Evolutionary conservation across 2,113 vertebrate species (phyloP).

Genomic region (Sturnus vulgaris): DNA sequence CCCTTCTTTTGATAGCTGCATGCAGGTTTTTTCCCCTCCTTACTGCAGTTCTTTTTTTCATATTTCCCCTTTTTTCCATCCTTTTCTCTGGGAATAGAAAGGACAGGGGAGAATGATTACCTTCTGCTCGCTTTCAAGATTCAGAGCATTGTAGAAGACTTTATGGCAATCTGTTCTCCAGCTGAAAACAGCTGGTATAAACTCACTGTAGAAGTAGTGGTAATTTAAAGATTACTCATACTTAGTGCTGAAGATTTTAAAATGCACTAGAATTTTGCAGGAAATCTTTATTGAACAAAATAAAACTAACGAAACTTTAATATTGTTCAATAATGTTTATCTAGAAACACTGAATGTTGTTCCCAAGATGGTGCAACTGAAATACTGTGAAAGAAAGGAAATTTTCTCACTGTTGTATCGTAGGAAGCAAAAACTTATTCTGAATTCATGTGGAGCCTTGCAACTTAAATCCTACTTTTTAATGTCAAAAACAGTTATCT

Average conservation of each 20-base stretch:
- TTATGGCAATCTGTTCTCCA: constrained; percentile 15
- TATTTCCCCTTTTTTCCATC: not conserved
- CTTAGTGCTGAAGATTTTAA: not conserved
- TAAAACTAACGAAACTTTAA: not conserved
- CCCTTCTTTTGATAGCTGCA: not conserved
- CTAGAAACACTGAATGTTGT: not conserved
- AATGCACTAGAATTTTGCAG: not conserved
- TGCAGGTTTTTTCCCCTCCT: not conserved
- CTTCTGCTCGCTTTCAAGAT: not conserved
- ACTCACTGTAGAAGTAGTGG: not conserved
- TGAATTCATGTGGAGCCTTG: not conserved
- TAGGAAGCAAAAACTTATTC: not conserved
- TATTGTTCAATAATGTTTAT: not conserved
- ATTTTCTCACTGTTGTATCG: not conserved
- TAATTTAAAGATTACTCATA: not conserved
- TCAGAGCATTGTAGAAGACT: not conserved
- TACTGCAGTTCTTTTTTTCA: not conserved
- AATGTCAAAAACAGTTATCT: not conserved
- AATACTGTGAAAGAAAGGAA: not conserved
- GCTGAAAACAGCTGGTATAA: constrained; percentile 8
- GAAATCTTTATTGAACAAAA: not conserved
- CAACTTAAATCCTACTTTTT: not conserved
- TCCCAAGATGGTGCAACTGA: not conserved
- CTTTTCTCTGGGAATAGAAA: not conserved
- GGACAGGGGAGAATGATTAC: not conserved